phyloP scores from a whole-genome alignment of 2,797 vertebrate species.

The Balearica regulorum region DNA sequence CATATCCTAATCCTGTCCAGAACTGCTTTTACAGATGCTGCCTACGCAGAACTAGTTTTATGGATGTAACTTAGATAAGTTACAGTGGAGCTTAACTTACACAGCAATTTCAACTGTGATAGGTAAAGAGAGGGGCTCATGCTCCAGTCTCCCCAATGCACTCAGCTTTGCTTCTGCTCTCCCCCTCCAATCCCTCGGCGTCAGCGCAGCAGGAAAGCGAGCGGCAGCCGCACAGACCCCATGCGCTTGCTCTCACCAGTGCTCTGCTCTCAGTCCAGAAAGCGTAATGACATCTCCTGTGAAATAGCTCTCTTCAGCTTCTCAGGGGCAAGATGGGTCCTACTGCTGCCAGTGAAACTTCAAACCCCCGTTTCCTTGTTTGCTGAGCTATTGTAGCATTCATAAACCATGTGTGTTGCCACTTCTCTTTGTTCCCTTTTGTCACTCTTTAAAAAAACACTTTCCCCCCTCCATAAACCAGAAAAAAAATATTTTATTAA shows the following conservation, averaged over 20 bases:
- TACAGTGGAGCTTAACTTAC: background rate
- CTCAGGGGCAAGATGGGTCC: background rate
- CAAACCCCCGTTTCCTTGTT: background rate
- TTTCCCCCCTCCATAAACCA: background rate
- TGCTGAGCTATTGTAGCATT: background rate
- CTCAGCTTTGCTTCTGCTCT: background rate
- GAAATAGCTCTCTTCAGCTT: background rate
- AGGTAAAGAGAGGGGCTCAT: background rate
- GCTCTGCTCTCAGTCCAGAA: background rate
- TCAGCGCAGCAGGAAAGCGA: background rate
- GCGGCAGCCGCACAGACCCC: background rate
- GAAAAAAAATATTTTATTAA: background rate
- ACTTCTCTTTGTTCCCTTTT: background rate
- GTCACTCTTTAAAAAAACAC: background rate
- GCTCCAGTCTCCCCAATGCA: background rate
- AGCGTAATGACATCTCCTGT: background rate
- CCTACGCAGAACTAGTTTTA: background rate
- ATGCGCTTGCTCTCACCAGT: rapidly evolving
- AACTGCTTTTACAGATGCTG: background rate
- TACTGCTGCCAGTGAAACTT: background rate
- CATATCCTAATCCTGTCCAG: background rate
- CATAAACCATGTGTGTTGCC: background rate
- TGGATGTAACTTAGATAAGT: background rate
- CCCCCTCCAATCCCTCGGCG: rapidly evolving
- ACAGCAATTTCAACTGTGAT: background rate